These are phyloP conservation scores for Aix galericulata DNA, from an alignment of 2,113 vertebrate species.

Conservation along the genomic window DNA sequence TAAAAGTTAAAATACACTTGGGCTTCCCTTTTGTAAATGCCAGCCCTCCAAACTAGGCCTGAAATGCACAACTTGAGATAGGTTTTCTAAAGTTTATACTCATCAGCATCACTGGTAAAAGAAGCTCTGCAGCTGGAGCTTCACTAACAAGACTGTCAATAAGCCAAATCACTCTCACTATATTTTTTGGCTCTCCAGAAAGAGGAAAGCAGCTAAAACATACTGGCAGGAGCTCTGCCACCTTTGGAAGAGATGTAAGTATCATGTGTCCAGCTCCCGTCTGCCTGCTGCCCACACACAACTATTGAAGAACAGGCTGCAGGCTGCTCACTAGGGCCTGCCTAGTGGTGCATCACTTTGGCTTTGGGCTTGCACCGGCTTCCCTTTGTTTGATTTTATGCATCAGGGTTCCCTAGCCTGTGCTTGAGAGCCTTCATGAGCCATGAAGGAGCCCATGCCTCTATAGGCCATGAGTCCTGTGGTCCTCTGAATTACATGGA, in stretches of 20 bases:
- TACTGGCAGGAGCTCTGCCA: background rate
- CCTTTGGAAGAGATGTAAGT: background rate
- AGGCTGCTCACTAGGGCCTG: background rate
- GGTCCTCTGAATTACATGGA: background rate
- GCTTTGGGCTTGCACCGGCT: background rate
- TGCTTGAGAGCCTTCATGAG: background rate
- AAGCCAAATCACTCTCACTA: background rate
- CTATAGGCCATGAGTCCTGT: background rate
- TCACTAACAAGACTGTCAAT: background rate
- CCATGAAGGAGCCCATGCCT: background rate
- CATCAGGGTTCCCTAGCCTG: background rate
- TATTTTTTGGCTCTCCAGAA: background rate
- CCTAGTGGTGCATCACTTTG: background rate
- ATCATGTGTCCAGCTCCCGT: fast-evolving
- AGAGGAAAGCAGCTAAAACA: background rate
- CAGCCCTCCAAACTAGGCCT: background rate
- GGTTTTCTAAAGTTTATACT: background rate
- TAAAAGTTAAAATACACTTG: background rate
- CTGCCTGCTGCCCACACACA: background rate
- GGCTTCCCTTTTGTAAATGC: background rate
- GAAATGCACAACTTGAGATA: background rate
- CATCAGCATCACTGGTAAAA: background rate
- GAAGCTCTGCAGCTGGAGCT: background rate
- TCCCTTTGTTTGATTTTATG: background rate
- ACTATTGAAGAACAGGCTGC: background rate